Conservation (phyloP, 2,797 vertebrate genomes). For the Triplophysa yarkandensis region DNA sequence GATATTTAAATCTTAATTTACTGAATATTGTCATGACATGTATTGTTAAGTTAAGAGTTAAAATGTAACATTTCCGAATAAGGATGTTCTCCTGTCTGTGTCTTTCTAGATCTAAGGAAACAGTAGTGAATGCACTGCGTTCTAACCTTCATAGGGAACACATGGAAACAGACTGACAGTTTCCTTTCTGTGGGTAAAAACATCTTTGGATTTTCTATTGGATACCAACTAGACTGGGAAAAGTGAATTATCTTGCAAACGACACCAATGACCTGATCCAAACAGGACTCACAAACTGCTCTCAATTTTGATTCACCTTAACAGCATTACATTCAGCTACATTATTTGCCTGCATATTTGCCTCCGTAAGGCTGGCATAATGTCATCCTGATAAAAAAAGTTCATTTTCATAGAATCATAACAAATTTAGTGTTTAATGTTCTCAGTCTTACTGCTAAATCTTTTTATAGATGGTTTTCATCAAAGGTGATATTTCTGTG, state of each 20-base stretch:
- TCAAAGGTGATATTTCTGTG: slow-evolving; percentile 1
- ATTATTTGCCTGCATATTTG: neutral
- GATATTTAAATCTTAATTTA: neutral
- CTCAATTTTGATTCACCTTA: neutral
- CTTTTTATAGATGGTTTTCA: slow-evolving; percentile 3
- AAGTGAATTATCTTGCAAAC: neutral
- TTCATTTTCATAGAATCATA: neutral
- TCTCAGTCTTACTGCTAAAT: slow-evolving; percentile 3
- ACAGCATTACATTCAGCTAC: neutral
- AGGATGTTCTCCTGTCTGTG: too few relatives aligned
- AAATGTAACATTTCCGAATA: too few relatives aligned
- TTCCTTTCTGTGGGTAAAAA: neutral
- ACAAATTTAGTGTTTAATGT: neutral
- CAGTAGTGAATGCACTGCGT: neutral
- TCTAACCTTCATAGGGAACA: neutral
- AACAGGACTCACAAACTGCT: neutral
- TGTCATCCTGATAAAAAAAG: neutral
- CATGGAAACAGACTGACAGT: slow-evolving; percentile 30
- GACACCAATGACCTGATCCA: neutral
- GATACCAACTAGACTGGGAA: neutral
- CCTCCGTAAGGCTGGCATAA: neutral
- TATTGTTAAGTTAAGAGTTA: too few relatives aligned
- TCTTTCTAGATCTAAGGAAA: slow-evolving; percentile 12
- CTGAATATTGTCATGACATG: neutral
- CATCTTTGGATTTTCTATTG: neutral